Evolutionary conservation across 2,113 vertebrate genomes (phyloP).

Genomic region (Alethe diademata): DNA sequence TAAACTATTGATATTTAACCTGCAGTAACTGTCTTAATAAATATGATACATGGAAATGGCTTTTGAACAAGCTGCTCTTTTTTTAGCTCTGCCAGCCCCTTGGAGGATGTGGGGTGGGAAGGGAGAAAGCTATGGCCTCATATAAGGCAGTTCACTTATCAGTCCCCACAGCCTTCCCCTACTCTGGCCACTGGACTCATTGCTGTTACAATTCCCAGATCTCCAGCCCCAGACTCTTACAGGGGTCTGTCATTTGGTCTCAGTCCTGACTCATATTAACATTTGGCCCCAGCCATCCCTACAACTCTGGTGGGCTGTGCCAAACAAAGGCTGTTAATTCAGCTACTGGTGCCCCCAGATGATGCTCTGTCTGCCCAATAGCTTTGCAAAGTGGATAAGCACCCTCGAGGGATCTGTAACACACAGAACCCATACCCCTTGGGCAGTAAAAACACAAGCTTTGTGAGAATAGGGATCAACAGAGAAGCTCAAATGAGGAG

Average conservation of each 20-base stretch:
- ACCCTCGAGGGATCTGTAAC: neutral
- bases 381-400: neutral
- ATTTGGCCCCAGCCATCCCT: neutral
- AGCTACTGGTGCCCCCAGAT: neutral
- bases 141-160: neutral
- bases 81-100: neutral
- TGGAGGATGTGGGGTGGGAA: neutral
- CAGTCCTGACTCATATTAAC: neutral
- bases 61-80: neutral
- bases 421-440: neutral
- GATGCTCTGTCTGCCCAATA: neutral
- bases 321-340: neutral
- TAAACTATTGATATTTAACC: conserved; percentile 64
- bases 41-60: conserved; percentile 21
- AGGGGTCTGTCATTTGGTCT: neutral
- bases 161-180: neutral
- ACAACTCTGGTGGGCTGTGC: neutral
- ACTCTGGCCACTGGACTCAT: neutral
- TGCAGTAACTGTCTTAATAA: conserved; percentile 56
- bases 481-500: neutral
- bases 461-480: neutral
- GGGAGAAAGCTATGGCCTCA: neutral
- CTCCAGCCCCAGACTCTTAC: neutral
- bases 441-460: neutral
- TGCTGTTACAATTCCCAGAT: neutral